These are phyloP conservation scores for Gadus macrocephalus DNA, from an alignment of 2,113 vertebrate genomes.

Conservation along the genomic window DNA sequence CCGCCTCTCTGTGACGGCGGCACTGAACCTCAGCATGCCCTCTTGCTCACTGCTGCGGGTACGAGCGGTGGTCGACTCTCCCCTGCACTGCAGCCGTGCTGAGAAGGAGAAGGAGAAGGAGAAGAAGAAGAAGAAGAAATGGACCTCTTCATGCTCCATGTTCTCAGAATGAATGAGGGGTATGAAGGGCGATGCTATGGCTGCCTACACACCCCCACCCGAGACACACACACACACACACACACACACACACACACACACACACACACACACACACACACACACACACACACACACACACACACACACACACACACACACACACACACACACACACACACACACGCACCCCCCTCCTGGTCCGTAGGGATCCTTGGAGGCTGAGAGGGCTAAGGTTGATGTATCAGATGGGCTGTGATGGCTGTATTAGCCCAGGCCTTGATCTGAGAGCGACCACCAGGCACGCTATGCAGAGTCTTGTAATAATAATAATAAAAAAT, in stretches of 20 bases:
- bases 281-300: too few relatives aligned
- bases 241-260: too few relatives aligned
- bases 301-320: too few relatives aligned
- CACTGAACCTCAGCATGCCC: background rate
- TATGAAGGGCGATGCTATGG: constrained; percentile 68
- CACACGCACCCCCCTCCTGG: constrained; percentile 31
- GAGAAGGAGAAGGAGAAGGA: background rate
- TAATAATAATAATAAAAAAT: too few relatives aligned
- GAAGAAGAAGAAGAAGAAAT: constrained; percentile 59
- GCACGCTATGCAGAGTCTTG: too few relatives aligned
- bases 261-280: too few relatives aligned
- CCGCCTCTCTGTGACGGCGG: constrained; percentile 11
- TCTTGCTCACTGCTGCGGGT: background rate
- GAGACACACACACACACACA: too few relatives aligned
- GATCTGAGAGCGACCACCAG: background rate
- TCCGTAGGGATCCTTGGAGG: constrained; percentile 52
- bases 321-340: too few relatives aligned
- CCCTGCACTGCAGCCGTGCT: background rate
- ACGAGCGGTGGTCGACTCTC: background rate
- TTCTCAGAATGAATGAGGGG: constrained; percentile 58
- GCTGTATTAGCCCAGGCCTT: constrained; percentile 22
- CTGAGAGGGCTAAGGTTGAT: constrained; percentile 55
- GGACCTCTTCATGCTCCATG: constrained; percentile 64
- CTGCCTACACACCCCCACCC: constrained; percentile 52
- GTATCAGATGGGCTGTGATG: constrained; percentile 37